These are phyloP conservation scores for Aphyosemion australe DNA, from an alignment of 2,113 vertebrate genomes.

Conservation along the genomic window DNA sequence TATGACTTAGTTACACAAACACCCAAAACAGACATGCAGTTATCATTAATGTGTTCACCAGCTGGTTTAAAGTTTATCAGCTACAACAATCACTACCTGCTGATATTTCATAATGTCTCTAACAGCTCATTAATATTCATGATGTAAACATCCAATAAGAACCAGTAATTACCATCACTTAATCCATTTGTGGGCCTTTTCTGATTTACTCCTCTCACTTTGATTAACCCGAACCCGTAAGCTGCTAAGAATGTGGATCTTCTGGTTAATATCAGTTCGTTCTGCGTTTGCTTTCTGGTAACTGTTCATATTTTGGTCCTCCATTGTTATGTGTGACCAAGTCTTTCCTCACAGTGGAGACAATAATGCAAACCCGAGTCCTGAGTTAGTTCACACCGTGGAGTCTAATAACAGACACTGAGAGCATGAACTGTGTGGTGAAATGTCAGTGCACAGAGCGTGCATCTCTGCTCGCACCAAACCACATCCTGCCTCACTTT, in stretches of 20 bases:
- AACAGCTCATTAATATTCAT: too few species aligned
- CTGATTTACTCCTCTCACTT: background rate
- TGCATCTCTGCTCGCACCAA: slow-evolving; percentile 57
- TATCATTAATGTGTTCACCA: too few species aligned
- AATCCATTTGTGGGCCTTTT: background rate
- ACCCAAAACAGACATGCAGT: too few species aligned
- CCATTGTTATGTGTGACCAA: too few species aligned
- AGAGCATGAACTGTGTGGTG: slow-evolving; percentile 21
- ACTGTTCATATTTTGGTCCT: too few species aligned
- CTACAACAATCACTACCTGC: too few species aligned
- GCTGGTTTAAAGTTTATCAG: background rate
- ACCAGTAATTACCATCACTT: background rate
- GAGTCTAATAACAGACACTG: background rate
- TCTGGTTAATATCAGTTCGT: too few species aligned
- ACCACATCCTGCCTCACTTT: slow-evolving; percentile 82
- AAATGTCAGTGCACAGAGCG: slow-evolving; percentile 56
- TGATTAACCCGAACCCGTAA: background rate
- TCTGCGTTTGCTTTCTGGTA: background rate
- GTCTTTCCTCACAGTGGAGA: background rate
- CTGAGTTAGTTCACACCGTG: slow-evolving; percentile 7
- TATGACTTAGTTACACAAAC: too few species aligned
- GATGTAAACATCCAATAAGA: background rate
- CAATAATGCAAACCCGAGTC: background rate
- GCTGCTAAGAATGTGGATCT: background rate
- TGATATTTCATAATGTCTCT: too few species aligned